Evolutionary conservation across 2,113 vertebrate genomes (phyloP), one percentile per base, ranked within the genome.

Genomic region (Sceloporus tristichus): DNA sequence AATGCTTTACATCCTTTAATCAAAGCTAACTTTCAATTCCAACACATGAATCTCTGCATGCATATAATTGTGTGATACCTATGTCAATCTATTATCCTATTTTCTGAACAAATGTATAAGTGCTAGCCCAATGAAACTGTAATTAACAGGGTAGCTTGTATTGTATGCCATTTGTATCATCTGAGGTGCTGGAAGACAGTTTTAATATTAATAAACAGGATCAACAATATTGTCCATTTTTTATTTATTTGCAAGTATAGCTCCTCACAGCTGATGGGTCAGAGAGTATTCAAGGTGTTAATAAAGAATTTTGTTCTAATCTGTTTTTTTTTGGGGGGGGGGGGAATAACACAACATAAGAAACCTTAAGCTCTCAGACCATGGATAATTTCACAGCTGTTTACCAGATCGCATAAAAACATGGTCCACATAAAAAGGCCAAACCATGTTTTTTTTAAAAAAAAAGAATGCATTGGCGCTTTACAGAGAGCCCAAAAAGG

Each of bases 1-100:
- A 87, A 91, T 94, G 80, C 86, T 90, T 92, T 82, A 85, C 59
- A 74, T 91, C 91, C 77, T 89, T 94, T 27, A 91, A 89, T 25
- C 79, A 83, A 80, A 86, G 42, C 80, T 88, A 87, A 89, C 91
- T 91, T 90, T 84, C 68, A 53, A 1, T 13, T 14, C 90, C 84
- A 90, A n/a, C 85, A 75, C 18, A 75, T 2, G 48, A 48, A 48
- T 48, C 48, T 48, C 5, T 77, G 40, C 8, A 77, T 53, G 25
- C 48, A 53, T 79, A 13, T 54, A 27, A 27, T 27, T 29, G 48
- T 21, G 23, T 19, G 21, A 70, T 25, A 27, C 25, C 68, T 70
- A 27, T 70, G 21, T 25, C 25, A 48, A 5, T 48, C 2, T 23
- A 25, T 2, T 27, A 27, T 27, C 18, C 23, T 70, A 5, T 70